These are phyloP conservation scores for Lissonota sp. DNA, from an alignment of 2,888 invertebrate genomes.

Conservation along the genomic window DNA sequence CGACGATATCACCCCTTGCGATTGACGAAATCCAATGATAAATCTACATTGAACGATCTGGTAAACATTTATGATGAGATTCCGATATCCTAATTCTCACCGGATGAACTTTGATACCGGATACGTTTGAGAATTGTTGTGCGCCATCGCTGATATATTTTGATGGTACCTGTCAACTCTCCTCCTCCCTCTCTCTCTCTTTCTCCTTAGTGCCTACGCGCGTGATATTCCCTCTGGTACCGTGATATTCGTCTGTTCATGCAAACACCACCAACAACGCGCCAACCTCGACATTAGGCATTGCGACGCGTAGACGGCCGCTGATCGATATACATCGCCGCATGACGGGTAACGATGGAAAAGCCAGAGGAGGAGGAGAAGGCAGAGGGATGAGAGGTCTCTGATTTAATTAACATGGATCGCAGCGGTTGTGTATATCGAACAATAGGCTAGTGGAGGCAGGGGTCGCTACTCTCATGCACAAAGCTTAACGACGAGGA, in stretches of 20 bases:
- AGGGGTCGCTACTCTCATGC: conserved; percentile 54
- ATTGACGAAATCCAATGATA: background rate
- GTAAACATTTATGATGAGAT: too few relatives aligned
- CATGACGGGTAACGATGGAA: conserved; percentile 10
- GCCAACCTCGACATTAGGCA: conserved; percentile 8
- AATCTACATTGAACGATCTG: background rate
- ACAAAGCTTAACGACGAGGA: conserved; percentile 72
- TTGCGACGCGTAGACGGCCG: conserved; percentile 49
- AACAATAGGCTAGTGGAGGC: conserved; percentile 6
- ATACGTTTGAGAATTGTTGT: background rate
- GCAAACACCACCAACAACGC: conserved; percentile 17
- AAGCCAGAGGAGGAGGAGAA: background rate
- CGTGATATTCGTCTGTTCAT: conserved; percentile 46
- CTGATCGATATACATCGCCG: conserved; percentile 57
- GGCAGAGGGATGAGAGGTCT: background rate
- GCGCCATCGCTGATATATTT: background rate
- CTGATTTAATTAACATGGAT: conserved; percentile 77
- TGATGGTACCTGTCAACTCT: conserved; percentile 23
- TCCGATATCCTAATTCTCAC: conserved; percentile 8
- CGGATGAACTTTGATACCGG: background rate
- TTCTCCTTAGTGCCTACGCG: too few relatives aligned
- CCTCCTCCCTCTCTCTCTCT: too few relatives aligned
- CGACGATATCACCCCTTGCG: too few relatives aligned
- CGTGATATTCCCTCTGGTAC: conserved; percentile 14
- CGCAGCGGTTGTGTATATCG: conserved; percentile 56